Conservation (phyloP, 2,888 invertebrate species). For the Eupithecia inturbata region DNA sequence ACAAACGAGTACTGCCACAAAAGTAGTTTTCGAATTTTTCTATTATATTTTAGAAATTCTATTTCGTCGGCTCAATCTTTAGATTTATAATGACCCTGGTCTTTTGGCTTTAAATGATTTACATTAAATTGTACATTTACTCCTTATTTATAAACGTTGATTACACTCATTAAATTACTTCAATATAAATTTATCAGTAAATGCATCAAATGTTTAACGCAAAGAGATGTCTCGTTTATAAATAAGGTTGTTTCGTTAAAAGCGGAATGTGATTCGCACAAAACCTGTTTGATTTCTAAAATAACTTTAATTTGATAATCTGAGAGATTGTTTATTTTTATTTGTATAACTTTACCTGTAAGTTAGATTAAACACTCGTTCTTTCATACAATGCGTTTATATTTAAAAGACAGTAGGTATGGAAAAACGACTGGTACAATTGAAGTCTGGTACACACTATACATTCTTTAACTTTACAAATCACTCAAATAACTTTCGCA, state of each 20-base stretch:
- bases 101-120: constrained; percentile 60
- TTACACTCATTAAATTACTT: neutral
- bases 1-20: constrained; percentile 69
- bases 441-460: constrained; percentile 23
- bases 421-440: constrained; percentile 16
- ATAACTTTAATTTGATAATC: constrained; percentile 41
- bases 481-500: neutral
- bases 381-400: constrained; percentile 42
- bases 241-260: constrained; percentile 31
- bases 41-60: constrained; percentile 33
- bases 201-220: neutral
- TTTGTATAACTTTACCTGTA: constrained; percentile 43
- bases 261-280: constrained; percentile 62
- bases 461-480: neutral
- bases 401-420: constrained; percentile 23
- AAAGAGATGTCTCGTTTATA: constrained; percentile 16
- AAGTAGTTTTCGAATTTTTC: constrained; percentile 46
- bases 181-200: neutral
- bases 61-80: constrained; percentile 55
- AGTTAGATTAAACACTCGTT: constrained; percentile 47
- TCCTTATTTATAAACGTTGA: constrained; percentile 39
- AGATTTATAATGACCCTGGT: constrained; percentile 39
- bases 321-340: constrained; percentile 58
- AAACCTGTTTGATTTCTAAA: constrained; percentile 56
- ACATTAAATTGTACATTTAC: constrained; percentile 40